These are phyloP conservation scores for Chouioia cunea DNA, from an alignment of 2,888 invertebrate genomes.

Conservation along the genomic window DNA sequence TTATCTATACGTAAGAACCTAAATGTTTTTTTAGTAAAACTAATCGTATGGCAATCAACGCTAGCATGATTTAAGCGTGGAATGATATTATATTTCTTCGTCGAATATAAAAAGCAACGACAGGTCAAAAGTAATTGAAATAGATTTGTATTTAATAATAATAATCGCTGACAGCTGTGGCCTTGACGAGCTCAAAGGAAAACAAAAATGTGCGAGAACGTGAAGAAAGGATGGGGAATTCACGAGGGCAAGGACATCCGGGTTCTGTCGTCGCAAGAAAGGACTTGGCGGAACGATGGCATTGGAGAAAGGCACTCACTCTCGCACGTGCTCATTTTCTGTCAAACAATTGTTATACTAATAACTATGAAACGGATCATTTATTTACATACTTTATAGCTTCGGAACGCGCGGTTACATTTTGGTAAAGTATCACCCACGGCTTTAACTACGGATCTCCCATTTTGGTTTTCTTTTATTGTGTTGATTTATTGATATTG, in stretches of 20 bases:
- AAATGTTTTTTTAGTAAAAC: constrained; percentile 27
- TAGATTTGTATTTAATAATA: constrained; percentile 24
- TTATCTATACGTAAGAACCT: too few species aligned
- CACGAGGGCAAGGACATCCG: constrained; percentile 39
- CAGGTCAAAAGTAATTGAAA: constrained; percentile 7
- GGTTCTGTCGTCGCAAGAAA: constrained; percentile 33
- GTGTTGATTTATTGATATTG: constrained; percentile 11
- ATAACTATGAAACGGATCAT: constrained; percentile 60
- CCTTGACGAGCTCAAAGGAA: constrained; percentile 38
- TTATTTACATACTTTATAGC: constrained; percentile 59
- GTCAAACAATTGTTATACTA: constrained; percentile 59
- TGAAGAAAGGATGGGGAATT: constrained; percentile 34
- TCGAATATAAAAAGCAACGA: constrained; percentile 14
- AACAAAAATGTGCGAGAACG: constrained; percentile 21
- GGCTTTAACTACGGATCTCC: constrained; percentile 34
- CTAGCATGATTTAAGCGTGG: neutral
- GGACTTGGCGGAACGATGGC: constrained; percentile 21
- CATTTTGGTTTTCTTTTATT: neutral
- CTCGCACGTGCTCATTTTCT: constrained; percentile 43
- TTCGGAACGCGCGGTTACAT: constrained; percentile 44
- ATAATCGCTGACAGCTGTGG: constrained; percentile 24
- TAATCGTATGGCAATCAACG: constrained; percentile 16
- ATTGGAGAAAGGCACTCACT: constrained; percentile 32
- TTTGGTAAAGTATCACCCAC: constrained; percentile 42
- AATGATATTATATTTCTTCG: constrained; percentile 19